Evolutionary conservation across 2,888 invertebrate species (phyloP), one percentile per base, ranked within the genome.

Genomic region (Drosophila meridionalis): DNA sequence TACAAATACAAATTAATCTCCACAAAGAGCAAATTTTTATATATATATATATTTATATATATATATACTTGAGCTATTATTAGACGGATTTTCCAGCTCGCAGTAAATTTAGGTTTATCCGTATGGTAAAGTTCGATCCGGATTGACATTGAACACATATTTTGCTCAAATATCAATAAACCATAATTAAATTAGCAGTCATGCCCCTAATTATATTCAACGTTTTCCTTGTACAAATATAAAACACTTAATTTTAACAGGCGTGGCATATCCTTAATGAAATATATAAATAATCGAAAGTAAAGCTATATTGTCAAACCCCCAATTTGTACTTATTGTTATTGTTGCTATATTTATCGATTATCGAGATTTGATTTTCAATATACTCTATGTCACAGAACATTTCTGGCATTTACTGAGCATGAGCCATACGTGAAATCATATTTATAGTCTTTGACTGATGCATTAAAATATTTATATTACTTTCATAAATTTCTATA

Each of bases 121-220:
- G 26, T 26, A 5, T 6, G 11, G 28, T 47, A 6, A 47, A 47
- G 8, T 7, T 14, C 12, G 7, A 7, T 12, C 26, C 7, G 3
- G 7, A 0, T 4, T 55, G 38, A 38, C 38, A 30, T 40, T 55
- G 26, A 34, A 38, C n/a, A n/a, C n/a, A 40, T 30, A 38, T 28
- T 38, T 26, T 36, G 36, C 14, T 26, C 4, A 40, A 40, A 7
- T 40, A 28, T 30, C 12, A 36, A 53, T 36, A 26, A 53, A 7
- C 12, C 20, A 26, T 36, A 36, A 36, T 53, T 53, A 8, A 53
- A 53, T 52, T 52, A 36, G 34, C 52, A 34, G 28, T 14, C 28
- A 38, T 40, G 20, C 38, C 38, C 55, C 38, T n/a, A 55, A 55
- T 55, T 40, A 40, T 55, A 53, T 36, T 14, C 28, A 20, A 11